Evolutionary conservation across 2,888 invertebrate genomes (phyloP), one percentile per base, ranked within the genome.

Genomic region (Aspidiotus destructor): DNA sequence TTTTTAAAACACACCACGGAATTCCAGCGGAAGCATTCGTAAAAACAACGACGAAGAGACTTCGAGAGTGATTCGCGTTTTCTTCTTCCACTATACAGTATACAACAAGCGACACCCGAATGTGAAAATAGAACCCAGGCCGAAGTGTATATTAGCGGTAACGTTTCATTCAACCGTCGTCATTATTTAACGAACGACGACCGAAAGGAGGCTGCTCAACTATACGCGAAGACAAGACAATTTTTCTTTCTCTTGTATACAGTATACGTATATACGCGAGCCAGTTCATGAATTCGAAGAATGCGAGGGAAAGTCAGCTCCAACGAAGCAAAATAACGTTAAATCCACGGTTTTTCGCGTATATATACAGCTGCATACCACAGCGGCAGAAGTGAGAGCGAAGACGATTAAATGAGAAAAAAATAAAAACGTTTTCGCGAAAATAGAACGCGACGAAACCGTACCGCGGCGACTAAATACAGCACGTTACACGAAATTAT

Each of bases 201-300:
- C 48, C 48, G 48, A 48, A 48, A 48, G n/a, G 48, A 48, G 48
- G 48, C 48, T 48, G 48, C 48, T 48, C 11, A 11, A 48, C 28
- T 28, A n/a, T 13, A 48, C n/a, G 48, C 48, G 48, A 48, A 48
- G 48, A 48, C 48, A n/a, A 48, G 48, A 48, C 48, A n/a, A 48
- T 48, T 48, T 48, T 48, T n/a, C 11, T 28, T 28, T 28, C 28
- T 28, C 28, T 28, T 28, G 28, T n/a, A 5, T 28, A 28, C 28
- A 48, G n/a, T 48, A 48, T 3, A 6, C 6, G 6, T n/a, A n/a
- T 48, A 48, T 6, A n/a, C 48, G 28, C 28, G 28, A 28, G 10
- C 11, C 48, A n/a, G 48, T 48, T n/a, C n/a, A n/a, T 48, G 48
- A 48, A 48, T 48, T n/a, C 48, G 48, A 13, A n/a, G 48, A 48